These are phyloP conservation scores for Echeneis naucrates DNA, from an alignment of 2,797 vertebrate species.

Conservation along the genomic window DNA sequence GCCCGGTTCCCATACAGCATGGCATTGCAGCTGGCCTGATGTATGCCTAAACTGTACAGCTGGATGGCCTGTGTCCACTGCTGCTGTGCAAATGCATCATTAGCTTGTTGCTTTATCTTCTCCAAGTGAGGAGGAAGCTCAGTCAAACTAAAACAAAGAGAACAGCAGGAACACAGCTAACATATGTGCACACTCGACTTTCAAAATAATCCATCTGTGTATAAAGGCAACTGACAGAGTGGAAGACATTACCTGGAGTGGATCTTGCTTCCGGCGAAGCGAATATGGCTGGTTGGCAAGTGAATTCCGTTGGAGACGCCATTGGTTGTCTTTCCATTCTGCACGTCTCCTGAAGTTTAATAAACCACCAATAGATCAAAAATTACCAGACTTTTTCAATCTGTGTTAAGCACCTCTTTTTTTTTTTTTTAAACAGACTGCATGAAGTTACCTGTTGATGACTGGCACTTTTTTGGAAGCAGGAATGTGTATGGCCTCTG, in stretches of 20 bases:
- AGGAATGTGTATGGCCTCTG: slow-evolving; percentile 96
- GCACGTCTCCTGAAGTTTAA: slow-evolving; percentile 85
- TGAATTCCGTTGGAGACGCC: slow-evolving; percentile 93
- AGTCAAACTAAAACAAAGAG: slow-evolving; percentile 72
- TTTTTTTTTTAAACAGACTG: neutral
- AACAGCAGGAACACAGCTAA: neutral
- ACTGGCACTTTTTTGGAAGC: slow-evolving; percentile 93
- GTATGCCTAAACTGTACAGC: slow-evolving; percentile 95
- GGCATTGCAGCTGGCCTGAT: slow-evolving; percentile 90
- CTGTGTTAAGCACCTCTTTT: neutral
- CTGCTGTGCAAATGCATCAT: slow-evolving; percentile 96
- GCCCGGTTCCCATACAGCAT: slow-evolving; percentile 99
- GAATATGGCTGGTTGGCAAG: slow-evolving; percentile 91
- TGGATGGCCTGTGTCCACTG: slow-evolving; percentile 99
- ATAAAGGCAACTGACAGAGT: neutral
- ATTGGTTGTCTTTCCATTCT: slow-evolving; percentile 95
- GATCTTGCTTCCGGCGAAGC: slow-evolving; percentile 83
- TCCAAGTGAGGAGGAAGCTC: slow-evolving; percentile 95
- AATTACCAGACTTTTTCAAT: neutral
- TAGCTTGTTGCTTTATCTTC: slow-evolving; percentile 95
- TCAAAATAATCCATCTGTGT: neutral
- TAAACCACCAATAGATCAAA: slow-evolving; percentile 6
- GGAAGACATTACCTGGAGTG: slow-evolving; percentile 82
- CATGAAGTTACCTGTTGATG: slow-evolving; percentile 86
- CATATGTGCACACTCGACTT: neutral